Evolutionary conservation across 1,140 invertebrate species (phyloP), one percentile per base, ranked within the genome.

Genomic region (Holotrichia oblita): DNA sequence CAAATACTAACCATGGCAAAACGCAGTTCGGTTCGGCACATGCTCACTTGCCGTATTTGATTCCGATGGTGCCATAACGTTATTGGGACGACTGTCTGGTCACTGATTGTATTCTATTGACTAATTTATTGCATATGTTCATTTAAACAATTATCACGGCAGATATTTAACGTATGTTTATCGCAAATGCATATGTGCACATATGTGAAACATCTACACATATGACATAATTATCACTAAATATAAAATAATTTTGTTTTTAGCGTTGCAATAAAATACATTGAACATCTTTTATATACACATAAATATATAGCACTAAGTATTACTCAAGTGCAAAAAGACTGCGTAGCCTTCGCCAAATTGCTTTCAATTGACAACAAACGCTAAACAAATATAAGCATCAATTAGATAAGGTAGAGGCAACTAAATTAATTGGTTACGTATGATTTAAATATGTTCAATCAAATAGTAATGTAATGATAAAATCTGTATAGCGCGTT

Each of bases 91-190:
- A 55, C 48, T 55, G 48, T 55, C 48, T 55, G 48, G 48, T 55
- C 48, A 14, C 48, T 55, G 48, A 55, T 55, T 55, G 48, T 55
- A 17, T 55, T 55, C 48, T 55, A 55, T 55, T 55, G 48, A 55
- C 48, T 55, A 55, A 55, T 55, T 55, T 55, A 55, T 55, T 55
- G 48, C 48, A 55, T 17, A 55, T 55, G 17, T 55, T 55, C 48
- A 55, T 55, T 55, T 55, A 55, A 55, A 55, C 48, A 55, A 55
- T 55, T 55, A 55, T 55, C 48, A 55, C 48, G 48, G 48, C n/a
- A 17, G 48, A 55, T 55, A n/a, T 55, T 55, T 48, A 8, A 17
- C n/a, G 48, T 17, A 55, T 55, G 48, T 55, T 55, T 55, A 55
- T 55, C 14, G 48, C 48, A 55, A 55, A 17, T 55, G 44, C 44